Evolutionary conservation across 2,888 invertebrate genomes (phyloP).

Genomic region (Drosophila hamatofila): DNA sequence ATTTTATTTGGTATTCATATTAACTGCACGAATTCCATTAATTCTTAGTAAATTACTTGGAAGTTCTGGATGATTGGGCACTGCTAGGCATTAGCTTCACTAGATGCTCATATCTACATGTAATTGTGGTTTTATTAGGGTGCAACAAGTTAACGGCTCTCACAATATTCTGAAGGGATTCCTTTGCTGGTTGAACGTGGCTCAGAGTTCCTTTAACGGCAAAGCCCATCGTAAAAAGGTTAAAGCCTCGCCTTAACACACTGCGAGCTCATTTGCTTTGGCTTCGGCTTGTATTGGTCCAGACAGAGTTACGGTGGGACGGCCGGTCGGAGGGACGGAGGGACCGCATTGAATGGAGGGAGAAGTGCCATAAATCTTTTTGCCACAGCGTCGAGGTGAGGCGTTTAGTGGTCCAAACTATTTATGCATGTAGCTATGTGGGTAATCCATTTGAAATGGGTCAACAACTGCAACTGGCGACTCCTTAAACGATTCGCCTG

Average conservation of each 20-base stretch:
- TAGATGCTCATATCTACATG: background rate
- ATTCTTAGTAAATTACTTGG: background rate
- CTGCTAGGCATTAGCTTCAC: background rate
- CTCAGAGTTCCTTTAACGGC: slow-evolving; percentile 57
- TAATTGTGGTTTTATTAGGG: slow-evolving; percentile 41
- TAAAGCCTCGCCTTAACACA: slow-evolving; percentile 37
- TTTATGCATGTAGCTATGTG: slow-evolving; percentile 51
- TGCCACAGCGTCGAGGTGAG: slow-evolving; percentile 64
- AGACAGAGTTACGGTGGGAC: background rate
- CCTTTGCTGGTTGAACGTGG: slow-evolving; percentile 12
- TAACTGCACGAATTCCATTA: background rate
- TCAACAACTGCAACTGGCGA: slow-evolving; percentile 69
- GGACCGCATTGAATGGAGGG: slow-evolving; percentile 15
- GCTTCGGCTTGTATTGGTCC: slow-evolving; percentile 51
- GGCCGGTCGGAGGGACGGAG: background rate
- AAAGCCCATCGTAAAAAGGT: slow-evolving; percentile 54
- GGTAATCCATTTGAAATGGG: slow-evolving; percentile 80
- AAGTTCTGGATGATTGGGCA: slow-evolving; percentile 4
- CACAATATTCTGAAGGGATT: slow-evolving; percentile 10
- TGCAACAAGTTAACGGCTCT: slow-evolving; percentile 59
- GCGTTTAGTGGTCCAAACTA: slow-evolving; percentile 72
- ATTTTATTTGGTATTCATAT: background rate
- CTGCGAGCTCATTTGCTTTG: slow-evolving; percentile 61
- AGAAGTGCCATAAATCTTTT: slow-evolving; percentile 72
- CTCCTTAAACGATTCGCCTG: slow-evolving; percentile 76